Evolutionary conservation across 1,140 invertebrate species (phyloP).

Genomic region (Scylla paramamosain): DNA sequence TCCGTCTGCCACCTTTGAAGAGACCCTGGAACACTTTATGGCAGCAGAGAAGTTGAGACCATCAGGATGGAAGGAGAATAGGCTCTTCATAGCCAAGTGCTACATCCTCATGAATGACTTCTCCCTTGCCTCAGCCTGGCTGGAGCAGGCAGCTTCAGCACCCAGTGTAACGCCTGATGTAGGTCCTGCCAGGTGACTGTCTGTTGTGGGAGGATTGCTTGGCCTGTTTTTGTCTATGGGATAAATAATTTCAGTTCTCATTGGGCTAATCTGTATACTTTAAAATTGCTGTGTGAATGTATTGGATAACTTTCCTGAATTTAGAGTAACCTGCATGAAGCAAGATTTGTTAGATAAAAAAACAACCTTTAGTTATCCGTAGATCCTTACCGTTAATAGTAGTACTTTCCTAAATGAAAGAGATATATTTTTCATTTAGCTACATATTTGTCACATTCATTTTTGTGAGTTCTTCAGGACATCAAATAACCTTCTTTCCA

Average conservation of each 20-base stretch:
- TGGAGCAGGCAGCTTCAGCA: conserved; percentile 54
- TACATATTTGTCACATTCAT: no score
- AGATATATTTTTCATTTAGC: no score
- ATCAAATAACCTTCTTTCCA: conserved; percentile 19
- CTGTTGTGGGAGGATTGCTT: background rate
- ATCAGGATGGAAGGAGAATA: conserved; percentile 86
- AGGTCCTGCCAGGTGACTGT: conserved; percentile 34
- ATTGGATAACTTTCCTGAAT: background rate
- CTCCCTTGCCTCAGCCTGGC: conserved; percentile 57
- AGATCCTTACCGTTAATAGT: background rate
- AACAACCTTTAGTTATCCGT: no score
- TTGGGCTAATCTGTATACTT: background rate
- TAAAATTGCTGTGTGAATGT: background rate
- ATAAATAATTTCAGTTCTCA: background rate
- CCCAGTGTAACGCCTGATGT: conserved; percentile 70
- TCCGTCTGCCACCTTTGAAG: conserved; percentile 85
- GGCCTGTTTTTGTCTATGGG: background rate
- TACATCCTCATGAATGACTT: conserved; percentile 80
- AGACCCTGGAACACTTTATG: conserved; percentile 86
- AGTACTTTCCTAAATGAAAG: no score
- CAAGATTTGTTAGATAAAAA: no score
- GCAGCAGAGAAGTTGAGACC: conserved; percentile 84
- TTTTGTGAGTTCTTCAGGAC: no score
- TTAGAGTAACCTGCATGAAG: background rate
- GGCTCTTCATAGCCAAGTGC: conserved; percentile 87